Base-by-base conservation (phyloP, 2,797 vertebrate genomes). In the Lemur catta region DNA sequence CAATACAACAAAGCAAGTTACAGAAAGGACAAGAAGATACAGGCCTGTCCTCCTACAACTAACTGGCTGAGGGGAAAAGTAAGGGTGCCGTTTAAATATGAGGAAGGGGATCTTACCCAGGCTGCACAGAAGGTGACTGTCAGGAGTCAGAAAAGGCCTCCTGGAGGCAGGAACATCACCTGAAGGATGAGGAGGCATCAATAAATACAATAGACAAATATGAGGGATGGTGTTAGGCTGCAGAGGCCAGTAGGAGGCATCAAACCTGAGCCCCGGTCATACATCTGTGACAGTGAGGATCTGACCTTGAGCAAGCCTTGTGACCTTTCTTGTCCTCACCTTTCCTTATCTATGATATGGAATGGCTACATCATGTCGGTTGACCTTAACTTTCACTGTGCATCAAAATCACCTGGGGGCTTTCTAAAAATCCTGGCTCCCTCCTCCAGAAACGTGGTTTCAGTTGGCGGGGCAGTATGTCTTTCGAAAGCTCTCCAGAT, bases 131-230 rank as follows among this genome's bases (percentile, higher is more conserved):
- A 80, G 94, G 38, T 43, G 80, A 59, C 71, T 78, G 38, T 84
- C 79, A 93, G 96, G 84, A 84, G 89, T 81, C 96, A 98, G 84
- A 92, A 97, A 97, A 95, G 97, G 96, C 87, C 95, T 97, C 75
- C 11, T 95, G 96, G 95, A 97, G 96, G 91, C 89, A n/a, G 97
- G 89, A 95, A 69, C 96, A 84, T 94, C 93, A 97, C 96, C 96
- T 97, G 92, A 97, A 91, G 97, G 71, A 95, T 26, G 96, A 97
- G 96, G 96, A 98, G 93, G 96, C 61, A 95, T 46, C 74, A 82
- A 89, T 93, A 92, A 97, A 95, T 74, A 97, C 33, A 79, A 89
- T 2, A 72, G 71, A 75, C 80, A 95, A 38, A 87, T 28, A 82
- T 3, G 63, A 59, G 22, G 6, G 28, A 41, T 12, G 15, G 57